Percentiles rank a stretch among this genome's conserved stretches.
phyloP scores from a whole-genome alignment of 2,888 invertebrate species.

The Ferrisia virgata region DNA sequence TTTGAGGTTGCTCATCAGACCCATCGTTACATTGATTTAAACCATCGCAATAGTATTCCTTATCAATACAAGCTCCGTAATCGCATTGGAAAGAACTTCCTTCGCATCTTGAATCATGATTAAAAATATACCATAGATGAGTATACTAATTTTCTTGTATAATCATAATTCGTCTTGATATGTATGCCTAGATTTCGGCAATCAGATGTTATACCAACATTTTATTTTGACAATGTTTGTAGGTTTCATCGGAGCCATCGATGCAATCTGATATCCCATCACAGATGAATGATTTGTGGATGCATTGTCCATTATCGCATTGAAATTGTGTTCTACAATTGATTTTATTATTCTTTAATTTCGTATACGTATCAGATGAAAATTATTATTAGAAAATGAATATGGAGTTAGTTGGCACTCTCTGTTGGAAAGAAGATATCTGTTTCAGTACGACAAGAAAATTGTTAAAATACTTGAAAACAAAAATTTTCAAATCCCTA shows the following conservation, averaged over 20 bases:
- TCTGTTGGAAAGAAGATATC: too few relatives aligned
- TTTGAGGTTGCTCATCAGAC: neutral
- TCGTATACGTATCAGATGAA: too few relatives aligned
- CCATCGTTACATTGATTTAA: neutral
- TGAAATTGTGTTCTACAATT: neutral
- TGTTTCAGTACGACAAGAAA: too few relatives aligned
- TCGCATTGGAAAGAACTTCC: constrained; percentile 48
- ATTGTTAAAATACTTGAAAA: too few relatives aligned
- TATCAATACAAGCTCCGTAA: constrained; percentile 50
- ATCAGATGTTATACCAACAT: neutral
- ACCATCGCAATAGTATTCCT: neutral
- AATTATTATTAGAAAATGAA: too few relatives aligned
- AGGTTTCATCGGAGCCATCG: constrained; percentile 5
- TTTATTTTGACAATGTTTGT: neutral
- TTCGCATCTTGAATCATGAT: constrained; percentile 47
- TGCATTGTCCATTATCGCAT: neutral
- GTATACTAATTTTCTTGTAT: neutral
- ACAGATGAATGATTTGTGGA: neutral
- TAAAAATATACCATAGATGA: neutral
- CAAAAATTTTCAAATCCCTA: too few relatives aligned
- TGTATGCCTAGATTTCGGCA: neutral
- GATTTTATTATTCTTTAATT: too few relatives aligned
- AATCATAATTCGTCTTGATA: neutral
- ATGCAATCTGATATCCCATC: constrained; percentile 49
- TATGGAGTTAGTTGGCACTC: too few relatives aligned